Conservation (phyloP, 2,113 vertebrate genomes). For the Axis porcinus region DNA sequence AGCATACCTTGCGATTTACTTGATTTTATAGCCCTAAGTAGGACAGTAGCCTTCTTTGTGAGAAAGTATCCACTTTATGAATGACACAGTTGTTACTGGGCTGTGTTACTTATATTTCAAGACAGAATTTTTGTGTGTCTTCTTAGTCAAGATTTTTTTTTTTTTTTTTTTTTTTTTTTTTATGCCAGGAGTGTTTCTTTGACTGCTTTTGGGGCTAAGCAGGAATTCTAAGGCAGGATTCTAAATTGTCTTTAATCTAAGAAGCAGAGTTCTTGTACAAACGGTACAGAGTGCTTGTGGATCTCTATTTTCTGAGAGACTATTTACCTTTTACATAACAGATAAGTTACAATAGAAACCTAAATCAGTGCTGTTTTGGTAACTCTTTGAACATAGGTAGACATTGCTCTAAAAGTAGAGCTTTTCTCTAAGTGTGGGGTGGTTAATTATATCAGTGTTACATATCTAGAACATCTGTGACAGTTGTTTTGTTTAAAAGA, state of each 20-base stretch:
- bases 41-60: not conserved
- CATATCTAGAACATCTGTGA: not conserved
- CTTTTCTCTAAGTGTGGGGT: not conserved
- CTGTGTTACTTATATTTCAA: not conserved
- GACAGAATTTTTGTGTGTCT: not conserved
- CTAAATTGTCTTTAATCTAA: not conserved
- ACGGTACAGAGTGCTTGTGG: not conserved
- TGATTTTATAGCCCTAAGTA: not conserved
- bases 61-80: not conserved
- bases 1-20: not conserved
- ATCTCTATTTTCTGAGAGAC: not conserved
- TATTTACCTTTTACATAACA: not conserved
- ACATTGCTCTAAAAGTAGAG: not conserved
- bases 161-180: not conserved
- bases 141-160: not conserved
- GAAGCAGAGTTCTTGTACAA: not conserved
- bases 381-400: not conserved
- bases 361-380: not conserved
- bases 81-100: not conserved
- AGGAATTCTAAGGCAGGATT: not conserved
- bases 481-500: conserved; percentile 46
- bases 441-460: not conserved
- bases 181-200: not conserved
- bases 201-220: not conserved
- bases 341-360: not conserved